phyloP scores from a whole-genome alignment of 2,888 invertebrate genomes.

The Dynastes grantii region DNA sequence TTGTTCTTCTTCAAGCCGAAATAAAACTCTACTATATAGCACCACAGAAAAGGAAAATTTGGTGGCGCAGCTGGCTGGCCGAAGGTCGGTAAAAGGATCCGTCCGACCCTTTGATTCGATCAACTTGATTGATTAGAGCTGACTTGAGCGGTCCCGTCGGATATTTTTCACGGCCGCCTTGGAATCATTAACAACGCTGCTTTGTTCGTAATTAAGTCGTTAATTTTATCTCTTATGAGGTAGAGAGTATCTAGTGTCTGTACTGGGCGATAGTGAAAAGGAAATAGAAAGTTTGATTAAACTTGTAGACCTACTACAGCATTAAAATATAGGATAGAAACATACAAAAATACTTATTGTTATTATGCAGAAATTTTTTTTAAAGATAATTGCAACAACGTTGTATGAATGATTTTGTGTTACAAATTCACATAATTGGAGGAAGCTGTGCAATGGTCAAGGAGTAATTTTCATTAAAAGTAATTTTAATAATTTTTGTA shows the following conservation, averaged over 20 bases:
- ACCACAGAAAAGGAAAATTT: neutral
- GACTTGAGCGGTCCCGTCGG: neutral
- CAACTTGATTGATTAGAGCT: constrained; percentile 27
- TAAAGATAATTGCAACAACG: no score
- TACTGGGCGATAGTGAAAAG: neutral
- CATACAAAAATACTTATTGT: no score
- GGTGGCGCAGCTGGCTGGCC: neutral
- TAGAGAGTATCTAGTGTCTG: neutral
- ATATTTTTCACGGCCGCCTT: neutral
- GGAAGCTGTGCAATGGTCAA: no score
- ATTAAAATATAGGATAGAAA: no score
- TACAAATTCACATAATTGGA: no score
- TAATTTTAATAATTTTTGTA: no score
- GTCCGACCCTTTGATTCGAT: constrained; percentile 31
- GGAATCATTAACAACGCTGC: neutral
- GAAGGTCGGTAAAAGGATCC: constrained; percentile 3
- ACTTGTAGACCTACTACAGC: no score
- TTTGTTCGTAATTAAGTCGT: constrained; percentile 19
- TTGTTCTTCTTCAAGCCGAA: constrained; percentile 2
- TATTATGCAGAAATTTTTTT: no score
- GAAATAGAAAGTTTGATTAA: no score
- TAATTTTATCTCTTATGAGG: constrained; percentile 3
- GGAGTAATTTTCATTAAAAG: no score
- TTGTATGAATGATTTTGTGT: no score
- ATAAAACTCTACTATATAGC: neutral